Percentiles rank a stretch among this genome's conserved stretches.
phyloP scores from a whole-genome alignment of 2,888 invertebrate species.

The Catocala nupta region DNA sequence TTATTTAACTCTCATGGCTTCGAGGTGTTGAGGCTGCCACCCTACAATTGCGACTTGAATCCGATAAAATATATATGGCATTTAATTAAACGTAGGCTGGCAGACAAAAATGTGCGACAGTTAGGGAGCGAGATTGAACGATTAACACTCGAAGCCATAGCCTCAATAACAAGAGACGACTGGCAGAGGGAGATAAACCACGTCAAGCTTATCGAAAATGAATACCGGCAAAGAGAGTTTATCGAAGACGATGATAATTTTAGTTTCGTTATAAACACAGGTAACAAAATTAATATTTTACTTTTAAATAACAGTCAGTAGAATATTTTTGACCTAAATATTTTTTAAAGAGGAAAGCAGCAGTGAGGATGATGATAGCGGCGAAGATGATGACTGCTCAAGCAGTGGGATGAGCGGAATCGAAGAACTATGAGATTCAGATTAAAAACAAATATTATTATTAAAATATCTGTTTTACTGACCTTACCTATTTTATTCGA shows the following conservation, averaged over 20 bases:
- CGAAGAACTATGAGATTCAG: too few relatives aligned
- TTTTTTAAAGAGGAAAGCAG: too few relatives aligned
- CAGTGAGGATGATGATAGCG: too few relatives aligned
- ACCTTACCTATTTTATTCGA: too few relatives aligned
- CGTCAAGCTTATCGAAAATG: slow-evolving; percentile 25
- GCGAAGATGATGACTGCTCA: too few relatives aligned
- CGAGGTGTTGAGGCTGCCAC: slow-evolving; percentile 57
- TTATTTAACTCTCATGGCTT: slow-evolving; percentile 52
- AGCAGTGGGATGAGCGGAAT: too few relatives aligned
- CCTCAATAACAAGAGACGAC: slow-evolving; percentile 1
- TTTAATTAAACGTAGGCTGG: slow-evolving; percentile 48
- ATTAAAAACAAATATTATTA: too few relatives aligned
- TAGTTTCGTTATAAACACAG: too few relatives aligned
- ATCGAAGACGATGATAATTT: neutral
- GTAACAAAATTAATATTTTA: too few relatives aligned
- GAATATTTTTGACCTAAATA: too few relatives aligned
- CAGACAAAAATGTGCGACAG: slow-evolving; percentile 51
- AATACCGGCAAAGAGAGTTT: slow-evolving; percentile 16
- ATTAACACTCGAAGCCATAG: slow-evolving; percentile 6
- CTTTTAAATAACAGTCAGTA: too few relatives aligned
- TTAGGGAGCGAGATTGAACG: slow-evolving; percentile 48
- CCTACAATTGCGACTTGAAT: slow-evolving; percentile 59
- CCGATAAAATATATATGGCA: slow-evolving; percentile 42
- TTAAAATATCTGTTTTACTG: too few relatives aligned
- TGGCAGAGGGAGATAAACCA: slow-evolving; percentile 25